Base-by-base conservation (phyloP, 2,113 vertebrate species). In the Trogon melanurus region DNA sequence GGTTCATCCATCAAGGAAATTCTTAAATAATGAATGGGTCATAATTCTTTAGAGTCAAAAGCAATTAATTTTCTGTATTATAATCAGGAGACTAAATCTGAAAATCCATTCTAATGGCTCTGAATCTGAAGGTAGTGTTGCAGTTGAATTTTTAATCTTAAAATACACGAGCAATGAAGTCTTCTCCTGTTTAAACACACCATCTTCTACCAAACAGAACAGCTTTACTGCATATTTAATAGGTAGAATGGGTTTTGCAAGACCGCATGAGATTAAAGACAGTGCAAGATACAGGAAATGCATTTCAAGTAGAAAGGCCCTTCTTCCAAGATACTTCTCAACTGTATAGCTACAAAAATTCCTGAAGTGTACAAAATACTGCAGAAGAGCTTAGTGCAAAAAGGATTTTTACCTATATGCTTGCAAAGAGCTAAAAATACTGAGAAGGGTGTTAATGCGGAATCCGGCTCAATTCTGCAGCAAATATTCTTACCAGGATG, bases 1-100 rank as follows among this genome's bases (percentile, higher is more conserved):
- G 62, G 25, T 91, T 93, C 91, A 95, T 94, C 86, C 93, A 93
- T 93, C 94, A 93, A 75, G n/a, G 79, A 89, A 41, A 73, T 70
- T 53, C 86, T 92, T 96, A 96, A 96, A 97, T 93, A 96, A 91
- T 94, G 70, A 93, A 93, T 65, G 60, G 91, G 70, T 91, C 80
- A 45, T 95, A 96, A 95, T 94, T 94, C 88, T 70, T 94, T 85
- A 91, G 70, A 85, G 80, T 89, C 91, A 94, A 93, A 96, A 94
- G 94, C 93, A 95, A 96, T 95, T 97, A 95, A 89, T 97, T 95
- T 93, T 93, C 94, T 92, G 76, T 94, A 89, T 92, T 93, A 69
- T 91, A 95, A 96, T 96, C 92, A 89, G 54, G 70, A 96, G 66
- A 89, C 89, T 96, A 97, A 95, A 95, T 95, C 96, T 85, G 58